Base-by-base conservation (phyloP, 2,797 vertebrate species). In the Allobates femoralis region DNA sequence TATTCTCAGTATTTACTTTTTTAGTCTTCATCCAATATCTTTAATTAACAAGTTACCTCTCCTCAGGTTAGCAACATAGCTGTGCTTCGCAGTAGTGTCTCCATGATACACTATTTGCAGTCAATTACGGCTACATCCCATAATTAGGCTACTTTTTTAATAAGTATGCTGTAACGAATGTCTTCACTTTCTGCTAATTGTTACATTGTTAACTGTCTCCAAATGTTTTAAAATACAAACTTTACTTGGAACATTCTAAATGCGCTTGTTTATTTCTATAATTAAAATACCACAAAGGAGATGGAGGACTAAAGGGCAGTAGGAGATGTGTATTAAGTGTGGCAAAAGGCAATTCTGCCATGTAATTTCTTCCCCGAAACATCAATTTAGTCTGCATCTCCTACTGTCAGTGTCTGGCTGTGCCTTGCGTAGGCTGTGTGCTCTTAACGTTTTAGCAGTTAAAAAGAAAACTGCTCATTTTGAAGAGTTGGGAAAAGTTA, bases 381-480 rank as follows among this genome's bases (percentile, higher is more conserved):
- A 81, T 81, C 85, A 86, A 81, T 86, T 81, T 81, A 86, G 51
- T 51, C 46, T 81, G n/a, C 69, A 55, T 75, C 71, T 81, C 79
- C 85, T 73, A 86, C 85, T 86, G 67, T 86, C 77, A 62, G 78
- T 64, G 55, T 74, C 85, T 86, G 69, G n/a, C 46, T 81, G 58
- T 81, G 41, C 26, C 50, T n/a, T 81, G 69, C 56, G 67, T 86
- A 69, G 32, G 77, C 19, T 51, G 60, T 46, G 51, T 69, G 75
- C 58, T 79, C 34, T 18, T 77, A 66, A 77, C 78, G 80, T 79
- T 84, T 80, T 56, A 60, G 76, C 66, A 46, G 62, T 79, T 79
- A 58, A 85, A 79, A 71, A 80, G 66, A 79, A 85, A 79, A 76
- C 28, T 85, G 41, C 51, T 58, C 58, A 71, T 79, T 85, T 74